These are phyloP conservation scores for Phymanthus crucifer DNA, from an alignment of 92 coral and sea anemone genomes.

Conservation along the genomic window DNA sequence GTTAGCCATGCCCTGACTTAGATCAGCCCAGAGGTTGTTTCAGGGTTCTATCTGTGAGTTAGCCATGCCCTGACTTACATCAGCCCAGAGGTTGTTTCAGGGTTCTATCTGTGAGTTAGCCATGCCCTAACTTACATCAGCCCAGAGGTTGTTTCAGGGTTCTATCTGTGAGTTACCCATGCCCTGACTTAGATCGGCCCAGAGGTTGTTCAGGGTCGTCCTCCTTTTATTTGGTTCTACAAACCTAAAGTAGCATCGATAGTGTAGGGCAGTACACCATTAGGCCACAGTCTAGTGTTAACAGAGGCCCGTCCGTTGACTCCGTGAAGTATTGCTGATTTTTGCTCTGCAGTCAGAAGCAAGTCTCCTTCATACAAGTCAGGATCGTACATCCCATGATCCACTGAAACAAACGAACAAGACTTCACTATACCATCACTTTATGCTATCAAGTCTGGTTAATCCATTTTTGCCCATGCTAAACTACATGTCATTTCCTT, in stretches of 20 bases:
- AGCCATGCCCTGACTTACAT: too few species aligned
- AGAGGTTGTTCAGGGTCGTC: too few species aligned
- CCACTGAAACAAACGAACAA: background rate
- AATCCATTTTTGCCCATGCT: background rate
- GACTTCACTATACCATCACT: background rate
- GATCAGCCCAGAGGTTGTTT: too few species aligned
- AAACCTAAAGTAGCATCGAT: constrained; percentile 35
- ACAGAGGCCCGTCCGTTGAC: constrained; percentile 24
- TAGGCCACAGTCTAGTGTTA: constrained; percentile 42
- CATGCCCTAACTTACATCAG: too few species aligned
- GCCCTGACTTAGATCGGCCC: too few species aligned
- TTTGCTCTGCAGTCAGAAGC: constrained; percentile 24
- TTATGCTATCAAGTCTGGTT: background rate
- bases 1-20: too few species aligned
- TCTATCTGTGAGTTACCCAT: too few species aligned
- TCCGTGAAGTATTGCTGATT: constrained; percentile 14
- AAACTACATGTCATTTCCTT: background rate
- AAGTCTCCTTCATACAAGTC: constrained; percentile 37
- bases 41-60: too few species aligned
- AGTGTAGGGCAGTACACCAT: constrained; percentile 48
- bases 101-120: too few species aligned
- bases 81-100: too few species aligned
- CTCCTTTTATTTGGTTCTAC: too few species aligned
- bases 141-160: too few species aligned
- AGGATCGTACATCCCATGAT: constrained; percentile 30